Conservation (phyloP, 2,113 vertebrate species). For the Mesocricetus auratus region DNA sequence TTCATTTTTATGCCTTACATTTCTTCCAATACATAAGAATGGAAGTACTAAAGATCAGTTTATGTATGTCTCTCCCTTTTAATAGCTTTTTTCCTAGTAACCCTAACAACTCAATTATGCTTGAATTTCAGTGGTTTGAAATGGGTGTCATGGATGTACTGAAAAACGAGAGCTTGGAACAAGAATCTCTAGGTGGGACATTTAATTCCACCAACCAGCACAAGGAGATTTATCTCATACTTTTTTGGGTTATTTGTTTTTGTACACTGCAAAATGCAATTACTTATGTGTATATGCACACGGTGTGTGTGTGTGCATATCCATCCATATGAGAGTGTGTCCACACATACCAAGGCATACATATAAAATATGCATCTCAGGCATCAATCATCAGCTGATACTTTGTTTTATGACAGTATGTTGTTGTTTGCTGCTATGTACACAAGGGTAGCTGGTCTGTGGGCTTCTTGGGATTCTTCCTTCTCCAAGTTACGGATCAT, state of each 20-base stretch:
- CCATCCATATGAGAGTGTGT: background rate
- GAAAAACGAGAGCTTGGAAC: background rate
- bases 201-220: too few relatives aligned
- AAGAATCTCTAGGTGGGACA: background rate
- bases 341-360: background rate
- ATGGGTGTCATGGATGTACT: background rate
- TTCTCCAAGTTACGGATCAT: background rate
- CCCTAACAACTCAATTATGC: background rate
- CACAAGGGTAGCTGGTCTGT: fast-evolving
- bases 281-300: background rate
- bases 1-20: background rate
- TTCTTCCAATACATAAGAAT: background rate
- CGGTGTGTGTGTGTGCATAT: background rate
- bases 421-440: background rate
- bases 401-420: background rate
- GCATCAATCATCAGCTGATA: background rate
- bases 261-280: background rate
- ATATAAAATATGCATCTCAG: background rate
- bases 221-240: background rate
- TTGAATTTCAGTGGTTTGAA: background rate
- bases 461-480: background rate
- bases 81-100: background rate
- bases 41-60: background rate
- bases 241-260: background rate
- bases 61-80: too few relatives aligned